Percentiles rank a stretch among this genome's conserved stretches.
phyloP scores from a whole-genome alignment of 1,140 invertebrate species.

The Drosophila oshimai region DNA sequence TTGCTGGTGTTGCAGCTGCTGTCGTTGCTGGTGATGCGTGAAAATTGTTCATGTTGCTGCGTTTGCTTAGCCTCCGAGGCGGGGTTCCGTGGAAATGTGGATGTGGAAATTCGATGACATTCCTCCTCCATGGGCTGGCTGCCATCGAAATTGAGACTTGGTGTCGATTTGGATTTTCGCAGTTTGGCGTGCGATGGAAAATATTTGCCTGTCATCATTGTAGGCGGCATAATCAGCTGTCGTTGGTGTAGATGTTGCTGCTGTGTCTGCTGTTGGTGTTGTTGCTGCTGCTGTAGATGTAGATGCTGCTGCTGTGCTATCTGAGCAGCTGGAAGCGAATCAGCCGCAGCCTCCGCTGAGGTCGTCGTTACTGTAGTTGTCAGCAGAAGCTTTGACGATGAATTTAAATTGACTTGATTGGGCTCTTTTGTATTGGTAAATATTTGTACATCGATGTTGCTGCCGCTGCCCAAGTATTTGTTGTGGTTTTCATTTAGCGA shows the following conservation, averaged over 20 bases:
- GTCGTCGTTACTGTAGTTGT: constrained; percentile 34
- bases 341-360: constrained; percentile 44
- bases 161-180: constrained; percentile 70
- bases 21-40: constrained; percentile 8
- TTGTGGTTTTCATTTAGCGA: constrained; percentile 64
- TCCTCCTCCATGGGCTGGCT: constrained; percentile 28
- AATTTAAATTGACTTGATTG: constrained; percentile 81
- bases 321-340: constrained; percentile 7
- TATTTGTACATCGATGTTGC: constrained; percentile 68
- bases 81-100: constrained; percentile 5
- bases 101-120: not conserved
- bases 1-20: not conserved
- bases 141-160: constrained; percentile 48
- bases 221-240: constrained; percentile 44
- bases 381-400: constrained; percentile 56
- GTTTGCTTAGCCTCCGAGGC: constrained; percentile 43
- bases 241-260: constrained; percentile 24
- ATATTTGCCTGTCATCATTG: constrained; percentile 18
- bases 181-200: constrained; percentile 21
- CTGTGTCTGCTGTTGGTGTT: constrained; percentile 15
- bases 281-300: constrained; percentile 8
- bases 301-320: constrained; percentile 22
- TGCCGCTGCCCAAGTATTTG: constrained; percentile 44
- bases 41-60: constrained; percentile 25
- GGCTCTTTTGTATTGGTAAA: constrained; percentile 77